Evolutionary conservation across 2,113 vertebrate species (phyloP).

Genomic region (Cottus gobio): DNA sequence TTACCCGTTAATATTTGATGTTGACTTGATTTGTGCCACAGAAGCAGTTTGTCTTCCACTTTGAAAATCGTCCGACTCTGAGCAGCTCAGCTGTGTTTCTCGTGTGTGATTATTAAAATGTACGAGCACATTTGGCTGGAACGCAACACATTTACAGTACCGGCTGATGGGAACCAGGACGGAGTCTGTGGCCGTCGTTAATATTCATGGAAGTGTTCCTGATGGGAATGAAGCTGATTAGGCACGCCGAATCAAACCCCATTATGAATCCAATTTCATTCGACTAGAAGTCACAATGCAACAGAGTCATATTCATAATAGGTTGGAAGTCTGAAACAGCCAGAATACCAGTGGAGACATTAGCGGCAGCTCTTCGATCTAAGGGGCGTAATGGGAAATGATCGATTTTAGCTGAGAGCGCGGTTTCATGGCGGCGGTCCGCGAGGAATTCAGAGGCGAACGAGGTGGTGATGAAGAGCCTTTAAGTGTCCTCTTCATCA

Average conservation of each 20-base stretch:
- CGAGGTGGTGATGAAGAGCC: conserved; percentile 34
- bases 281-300: conserved; percentile 10
- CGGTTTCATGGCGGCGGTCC: conserved; percentile 14
- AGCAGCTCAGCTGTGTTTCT: conserved; percentile 10
- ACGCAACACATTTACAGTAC: conserved; percentile 23
- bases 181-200: conserved; percentile 27
- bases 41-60: conserved; percentile 45
- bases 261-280: conserved; percentile 50
- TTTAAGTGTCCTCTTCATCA: conserved; percentile 52
- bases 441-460: conserved; percentile 34
- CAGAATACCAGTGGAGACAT: background rate
- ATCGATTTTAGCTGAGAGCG: conserved; percentile 1
- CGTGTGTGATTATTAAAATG: conserved; percentile 53
- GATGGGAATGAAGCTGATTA: conserved; percentile 53
- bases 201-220: conserved; percentile 59
- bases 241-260: conserved; percentile 35
- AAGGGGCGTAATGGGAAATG: conserved; percentile 5
- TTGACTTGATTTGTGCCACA: conserved; percentile 21
- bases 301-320: background rate
- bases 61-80: background rate
- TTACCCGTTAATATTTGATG: conserved; percentile 59
- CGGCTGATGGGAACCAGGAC: conserved; percentile 25
- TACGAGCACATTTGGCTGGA: conserved; percentile 25
- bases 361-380: conserved; percentile 15
- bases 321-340: conserved; percentile 4